Percentiles rank a stretch among this genome's conserved stretches.
phyloP scores from a whole-genome alignment of 2,888 invertebrate species.

The Homarus gammarus region DNA sequence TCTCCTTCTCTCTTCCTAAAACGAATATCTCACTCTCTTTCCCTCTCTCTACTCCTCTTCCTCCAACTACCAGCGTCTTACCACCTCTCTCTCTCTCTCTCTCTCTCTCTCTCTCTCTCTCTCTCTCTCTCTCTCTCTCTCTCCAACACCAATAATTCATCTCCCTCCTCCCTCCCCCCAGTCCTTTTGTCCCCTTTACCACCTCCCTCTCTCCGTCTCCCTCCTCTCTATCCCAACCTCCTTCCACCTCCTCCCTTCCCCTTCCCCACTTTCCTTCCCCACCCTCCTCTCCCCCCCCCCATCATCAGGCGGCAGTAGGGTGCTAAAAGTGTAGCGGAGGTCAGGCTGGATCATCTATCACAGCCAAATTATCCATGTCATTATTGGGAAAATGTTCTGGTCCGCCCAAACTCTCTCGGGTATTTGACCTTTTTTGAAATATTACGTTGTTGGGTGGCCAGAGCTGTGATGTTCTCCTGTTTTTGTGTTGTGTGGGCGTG shows the following conservation, averaged over 20 bases:
- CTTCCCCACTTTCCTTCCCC: neutral
- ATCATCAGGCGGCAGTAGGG: neutral
- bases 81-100: neutral
- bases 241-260: neutral
- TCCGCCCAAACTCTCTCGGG: too few species aligned
- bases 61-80: too few species aligned
- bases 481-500: too few species aligned
- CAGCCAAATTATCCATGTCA: neutral
- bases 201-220: neutral
- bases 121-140: too few species aligned
- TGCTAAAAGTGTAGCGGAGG: neutral
- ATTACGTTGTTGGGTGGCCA: too few species aligned
- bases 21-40: neutral
- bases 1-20: neutral
- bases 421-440: too few species aligned
- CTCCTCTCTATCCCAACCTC: too few species aligned
- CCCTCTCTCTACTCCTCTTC: neutral
- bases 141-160: too few species aligned
- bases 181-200: too few species aligned
- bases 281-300: neutral
- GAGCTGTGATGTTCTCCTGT: too few species aligned
- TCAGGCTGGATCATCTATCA: neutral
- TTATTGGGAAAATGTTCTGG: neutral
- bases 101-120: too few species aligned
- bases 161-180: too few species aligned